A percentile compares a stretch with the other conserved stretches of the same genome.
These are phyloP conservation scores for Caenorhabditis latens DNA, from an alignment of 1,140 invertebrate species.

Conservation along the genomic window DNA sequence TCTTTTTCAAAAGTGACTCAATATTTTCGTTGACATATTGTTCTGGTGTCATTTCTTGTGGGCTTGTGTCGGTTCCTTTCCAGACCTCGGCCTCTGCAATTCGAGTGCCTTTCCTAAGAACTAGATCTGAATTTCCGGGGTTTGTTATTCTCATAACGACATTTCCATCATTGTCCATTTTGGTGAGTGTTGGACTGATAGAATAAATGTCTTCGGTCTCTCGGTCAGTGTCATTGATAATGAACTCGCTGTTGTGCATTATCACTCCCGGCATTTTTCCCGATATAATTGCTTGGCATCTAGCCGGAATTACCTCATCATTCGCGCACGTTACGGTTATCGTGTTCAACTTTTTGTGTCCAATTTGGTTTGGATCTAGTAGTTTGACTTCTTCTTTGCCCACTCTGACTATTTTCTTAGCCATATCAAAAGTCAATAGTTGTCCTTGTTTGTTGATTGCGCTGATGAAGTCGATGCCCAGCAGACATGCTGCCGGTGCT, in stretches of 20 bases:
- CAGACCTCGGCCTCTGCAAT: not conserved
- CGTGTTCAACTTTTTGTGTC: not conserved
- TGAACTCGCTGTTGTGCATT: not conserved
- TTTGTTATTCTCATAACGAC: not conserved
- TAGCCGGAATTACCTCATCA: not conserved
- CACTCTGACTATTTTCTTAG: not conserved
- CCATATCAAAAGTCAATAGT: not conserved
- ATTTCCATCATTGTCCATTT: not conserved
- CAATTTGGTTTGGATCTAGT: not conserved
- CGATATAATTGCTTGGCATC: not conserved
- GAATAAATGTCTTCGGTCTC: not conserved
- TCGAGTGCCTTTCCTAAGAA: not conserved
- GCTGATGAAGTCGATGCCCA: not conserved
- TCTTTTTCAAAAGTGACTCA: too few species aligned
- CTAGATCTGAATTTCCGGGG: not conserved
- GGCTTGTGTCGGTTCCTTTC: not conserved
- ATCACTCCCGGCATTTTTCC: not conserved
- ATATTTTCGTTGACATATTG: too few species aligned
- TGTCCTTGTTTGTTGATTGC: not conserved
- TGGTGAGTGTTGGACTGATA: not conserved
- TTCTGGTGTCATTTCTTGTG: too few species aligned
- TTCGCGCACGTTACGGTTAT: not conserved
- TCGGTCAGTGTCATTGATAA: not conserved
- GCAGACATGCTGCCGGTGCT: not conserved
- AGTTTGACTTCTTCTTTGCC: not conserved